Evolutionary conservation across 2,888 invertebrate genomes (phyloP).

Genomic region (Trichopria drosophilae): DNA sequence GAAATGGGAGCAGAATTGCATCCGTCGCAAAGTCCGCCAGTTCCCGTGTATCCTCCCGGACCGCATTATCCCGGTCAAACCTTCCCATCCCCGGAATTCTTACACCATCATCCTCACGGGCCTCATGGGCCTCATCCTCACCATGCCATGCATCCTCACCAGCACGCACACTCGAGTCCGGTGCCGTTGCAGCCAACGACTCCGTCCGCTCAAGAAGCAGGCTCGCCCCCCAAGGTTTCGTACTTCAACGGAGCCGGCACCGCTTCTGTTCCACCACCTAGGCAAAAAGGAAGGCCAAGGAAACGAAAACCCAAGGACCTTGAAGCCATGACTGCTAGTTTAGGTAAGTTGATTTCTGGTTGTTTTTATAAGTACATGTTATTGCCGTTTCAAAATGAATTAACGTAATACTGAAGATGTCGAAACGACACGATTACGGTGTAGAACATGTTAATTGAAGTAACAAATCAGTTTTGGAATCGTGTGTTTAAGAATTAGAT

Average conservation of each 20-base stretch:
- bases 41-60: slow-evolving; percentile 55
- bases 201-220: slow-evolving; percentile 61
- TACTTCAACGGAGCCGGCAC: slow-evolving; percentile 67
- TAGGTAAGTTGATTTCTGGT: slow-evolving; percentile 79
- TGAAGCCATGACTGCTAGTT: slow-evolving; percentile 81
- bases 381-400: too few relatives aligned
- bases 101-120: slow-evolving; percentile 54
- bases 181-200: slow-evolving; percentile 63
- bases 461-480: too few relatives aligned
- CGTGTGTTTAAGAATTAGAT: too few relatives aligned
- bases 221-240: slow-evolving; percentile 59
- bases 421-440: too few relatives aligned
- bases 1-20: slow-evolving; percentile 61
- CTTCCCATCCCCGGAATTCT: slow-evolving; percentile 61
- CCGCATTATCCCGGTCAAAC: slow-evolving; percentile 63
- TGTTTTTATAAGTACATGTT: too few relatives aligned
- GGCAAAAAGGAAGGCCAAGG: slow-evolving; percentile 90
- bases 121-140: slow-evolving; percentile 50
- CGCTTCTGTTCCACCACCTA: slow-evolving; percentile 63
- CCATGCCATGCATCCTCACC: slow-evolving; percentile 51
- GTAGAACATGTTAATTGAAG: too few relatives aligned
- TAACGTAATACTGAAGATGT: too few relatives aligned
- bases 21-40: slow-evolving; percentile 55
- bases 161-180: slow-evolving; percentile 57
- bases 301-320: slow-evolving; percentile 91